Evolutionary conservation across 2,888 invertebrate genomes (phyloP).

Genomic region (Stenurella melanura): DNA sequence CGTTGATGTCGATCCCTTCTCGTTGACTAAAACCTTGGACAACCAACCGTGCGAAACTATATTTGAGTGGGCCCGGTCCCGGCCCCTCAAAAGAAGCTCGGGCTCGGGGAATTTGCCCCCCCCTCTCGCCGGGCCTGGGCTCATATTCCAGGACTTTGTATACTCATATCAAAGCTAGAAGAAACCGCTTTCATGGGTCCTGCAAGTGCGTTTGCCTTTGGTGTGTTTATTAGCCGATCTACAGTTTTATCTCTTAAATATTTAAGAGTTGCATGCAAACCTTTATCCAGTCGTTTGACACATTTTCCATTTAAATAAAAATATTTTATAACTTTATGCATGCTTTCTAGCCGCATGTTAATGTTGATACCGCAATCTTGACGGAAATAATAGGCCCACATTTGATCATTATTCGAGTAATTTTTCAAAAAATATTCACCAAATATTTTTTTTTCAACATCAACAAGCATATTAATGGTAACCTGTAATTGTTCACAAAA

Average conservation of each 20-base stretch:
- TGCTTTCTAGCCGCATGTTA: too few species aligned
- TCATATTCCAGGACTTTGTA: too few species aligned
- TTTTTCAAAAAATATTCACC: neutral
- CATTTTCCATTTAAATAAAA: neutral
- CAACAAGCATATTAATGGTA: neutral
- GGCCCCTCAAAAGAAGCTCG: too few species aligned
- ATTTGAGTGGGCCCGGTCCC: too few species aligned
- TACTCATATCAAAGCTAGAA: too few species aligned
- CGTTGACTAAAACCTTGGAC: too few species aligned
- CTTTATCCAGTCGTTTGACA: neutral
- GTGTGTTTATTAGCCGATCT: neutral
- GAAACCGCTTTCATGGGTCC: too few species aligned
- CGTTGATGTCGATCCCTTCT: too few species aligned
- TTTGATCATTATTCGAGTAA: neutral
- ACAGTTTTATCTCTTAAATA: neutral
- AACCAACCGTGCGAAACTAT: too few species aligned
- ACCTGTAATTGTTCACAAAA: neutral
- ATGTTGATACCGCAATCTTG: neutral
- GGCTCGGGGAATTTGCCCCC: too few species aligned
- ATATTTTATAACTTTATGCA: neutral
- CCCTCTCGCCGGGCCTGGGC: too few species aligned
- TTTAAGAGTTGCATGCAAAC: neutral
- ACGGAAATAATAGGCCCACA: neutral
- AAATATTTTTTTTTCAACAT: neutral
- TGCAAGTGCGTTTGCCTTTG: neutral